Conservation (phyloP, 2,797 vertebrate genomes). For the Diceros bicornis region DNA sequence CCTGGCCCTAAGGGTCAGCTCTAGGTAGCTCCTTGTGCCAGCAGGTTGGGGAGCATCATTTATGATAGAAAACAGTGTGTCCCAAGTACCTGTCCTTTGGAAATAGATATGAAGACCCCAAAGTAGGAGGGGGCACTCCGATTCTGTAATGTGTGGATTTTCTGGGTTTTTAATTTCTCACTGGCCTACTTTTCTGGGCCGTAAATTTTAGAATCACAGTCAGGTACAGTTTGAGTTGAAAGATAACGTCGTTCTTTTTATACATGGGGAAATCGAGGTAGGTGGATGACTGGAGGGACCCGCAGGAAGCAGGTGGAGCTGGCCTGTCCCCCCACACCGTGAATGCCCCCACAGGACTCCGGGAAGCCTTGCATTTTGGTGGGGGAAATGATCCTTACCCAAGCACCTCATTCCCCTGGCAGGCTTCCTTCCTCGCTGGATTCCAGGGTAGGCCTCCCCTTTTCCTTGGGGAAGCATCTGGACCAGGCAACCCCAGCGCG, state of each 20-base stretch:
- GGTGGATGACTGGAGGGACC: neutral
- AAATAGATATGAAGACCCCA: neutral
- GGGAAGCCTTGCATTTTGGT: neutral
- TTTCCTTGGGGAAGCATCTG: conserved; percentile 14
- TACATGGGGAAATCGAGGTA: neutral
- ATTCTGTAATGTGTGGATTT: neutral
- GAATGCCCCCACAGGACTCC: neutral
- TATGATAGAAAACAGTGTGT: neutral
- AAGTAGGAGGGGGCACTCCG: neutral
- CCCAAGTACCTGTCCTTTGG: neutral
- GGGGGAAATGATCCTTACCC: neutral
- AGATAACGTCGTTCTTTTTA: neutral
- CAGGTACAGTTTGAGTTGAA: conserved; percentile 1
- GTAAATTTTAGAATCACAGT: neutral
- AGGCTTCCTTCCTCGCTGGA: neutral
- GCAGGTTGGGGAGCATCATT: neutral
- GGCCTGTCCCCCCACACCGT: neutral
- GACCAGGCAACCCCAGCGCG: neutral
- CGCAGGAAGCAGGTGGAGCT: neutral
- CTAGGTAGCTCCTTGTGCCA: neutral
- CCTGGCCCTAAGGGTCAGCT: neutral
- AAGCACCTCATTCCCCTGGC: neutral
- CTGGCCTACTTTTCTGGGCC: neutral
- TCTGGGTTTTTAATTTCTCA: neutral
- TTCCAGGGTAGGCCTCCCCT: neutral